Conservation (phyloP, 2,888 invertebrate species). For the Drosophila quinaria region DNA sequence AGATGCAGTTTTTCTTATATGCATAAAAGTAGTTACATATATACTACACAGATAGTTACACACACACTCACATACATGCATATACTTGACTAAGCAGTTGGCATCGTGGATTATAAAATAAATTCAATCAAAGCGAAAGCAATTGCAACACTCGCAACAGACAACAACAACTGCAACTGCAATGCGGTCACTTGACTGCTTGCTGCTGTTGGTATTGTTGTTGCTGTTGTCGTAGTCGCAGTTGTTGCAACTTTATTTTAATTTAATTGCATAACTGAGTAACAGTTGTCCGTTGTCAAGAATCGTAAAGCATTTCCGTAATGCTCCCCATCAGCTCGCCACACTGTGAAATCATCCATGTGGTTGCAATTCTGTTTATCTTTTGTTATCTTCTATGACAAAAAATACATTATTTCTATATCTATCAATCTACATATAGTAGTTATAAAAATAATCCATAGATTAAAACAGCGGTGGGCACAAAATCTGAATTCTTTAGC, state of each 20-base stretch:
- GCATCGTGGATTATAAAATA: conserved; percentile 78
- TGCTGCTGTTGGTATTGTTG: conserved; percentile 46
- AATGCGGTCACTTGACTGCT: conserved; percentile 59
- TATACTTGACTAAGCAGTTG: conserved; percentile 57
- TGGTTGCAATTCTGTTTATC: conserved; percentile 18
- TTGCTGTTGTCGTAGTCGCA: conserved; percentile 35
- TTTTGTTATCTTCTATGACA: neutral
- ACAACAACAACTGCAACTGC: conserved; percentile 48
- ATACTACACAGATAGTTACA: conserved; percentile 15
- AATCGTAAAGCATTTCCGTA: conserved; percentile 73
- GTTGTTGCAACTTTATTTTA: conserved; percentile 65
- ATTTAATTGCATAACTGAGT: conserved; percentile 76
- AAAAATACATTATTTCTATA: neutral
- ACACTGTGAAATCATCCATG: neutral
- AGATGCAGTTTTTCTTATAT: conserved; percentile 54
- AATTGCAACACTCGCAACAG: conserved; percentile 72
- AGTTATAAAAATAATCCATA: no score
- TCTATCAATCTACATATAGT: no score
- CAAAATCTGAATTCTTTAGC: no score
- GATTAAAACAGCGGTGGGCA: no score
- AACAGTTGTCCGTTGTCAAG: conserved; percentile 75
- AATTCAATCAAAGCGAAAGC: conserved; percentile 81
- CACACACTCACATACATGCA: conserved; percentile 9
- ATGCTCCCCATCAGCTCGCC: conserved; percentile 23
- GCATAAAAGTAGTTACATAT: conserved; percentile 46